Evolutionary conservation across 2,888 invertebrate species (phyloP), one percentile per base, ranked within the genome.

Genomic region (Drosophila peninsularis): DNA sequence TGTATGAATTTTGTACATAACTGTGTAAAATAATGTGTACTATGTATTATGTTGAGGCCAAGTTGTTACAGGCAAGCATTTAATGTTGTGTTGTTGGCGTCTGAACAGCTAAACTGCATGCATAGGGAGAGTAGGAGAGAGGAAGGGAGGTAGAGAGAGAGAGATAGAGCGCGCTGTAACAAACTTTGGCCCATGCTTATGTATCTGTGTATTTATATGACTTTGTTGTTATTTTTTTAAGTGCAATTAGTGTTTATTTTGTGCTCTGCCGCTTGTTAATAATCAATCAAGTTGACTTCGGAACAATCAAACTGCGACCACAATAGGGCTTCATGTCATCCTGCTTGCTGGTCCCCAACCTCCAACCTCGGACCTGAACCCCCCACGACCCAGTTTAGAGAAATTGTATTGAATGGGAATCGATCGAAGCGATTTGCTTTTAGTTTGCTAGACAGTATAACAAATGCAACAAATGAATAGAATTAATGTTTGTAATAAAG

Each of bases 171-270:
- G 17, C 17, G 21, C 13, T 45, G 39, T 36, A 39, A 24, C 37
- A 62, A 5, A 14, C 30, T 30, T 55, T 50, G 57, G 45, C 27
- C 50, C 47, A 24, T 44, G 55, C 71, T 77, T 71, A 54, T 62
- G 47, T 39, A 32, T 55, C n/a, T 55, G 10, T 69, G 37, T 58
- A 58, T 58, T 47, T 57, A 39, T 39, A 49, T 13, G 17, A 36
- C 42, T 77, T 86, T 82, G 87, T 82, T 88, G 87, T 83, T 82
- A 87, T 82, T 66, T 82, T 86, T 82, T 87, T 86, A 82, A 89
- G 84, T 65, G 50, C 49, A 81, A 61, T 58, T 79, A 75, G 81
- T 58, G 56, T 79, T 70, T 80, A 71, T 58, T 82, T 60, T 63
- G 41, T 50, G 42, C 49, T 42, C 49, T 42, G 50, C 19, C 61